These are phyloP conservation scores for Oncorhynchus mykiss DNA, from an alignment of 2,113 vertebrate genomes.

Conservation along the genomic window DNA sequence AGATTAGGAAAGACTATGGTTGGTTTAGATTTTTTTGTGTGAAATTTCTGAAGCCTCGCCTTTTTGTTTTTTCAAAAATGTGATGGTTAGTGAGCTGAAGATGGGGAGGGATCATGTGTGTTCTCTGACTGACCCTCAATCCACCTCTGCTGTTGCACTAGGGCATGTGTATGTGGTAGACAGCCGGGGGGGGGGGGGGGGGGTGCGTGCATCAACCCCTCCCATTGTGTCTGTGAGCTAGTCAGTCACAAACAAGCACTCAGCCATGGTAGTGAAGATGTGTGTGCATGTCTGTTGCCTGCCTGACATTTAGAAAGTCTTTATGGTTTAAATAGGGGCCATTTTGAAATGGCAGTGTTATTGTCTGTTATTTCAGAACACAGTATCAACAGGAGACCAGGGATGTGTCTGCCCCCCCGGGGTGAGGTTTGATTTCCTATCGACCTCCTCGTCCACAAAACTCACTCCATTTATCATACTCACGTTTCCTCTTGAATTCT, in stretches of 20 bases:
- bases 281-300: neutral
- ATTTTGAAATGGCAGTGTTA: neutral
- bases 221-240: neutral
- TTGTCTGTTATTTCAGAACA: constrained; percentile 5
- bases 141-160: too few species aligned
- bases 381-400: neutral
- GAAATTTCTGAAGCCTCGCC: neutral
- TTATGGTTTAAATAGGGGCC: neutral
- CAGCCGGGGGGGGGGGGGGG: neutral
- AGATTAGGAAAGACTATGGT: neutral
- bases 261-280: too few species aligned
- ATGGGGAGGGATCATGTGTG: neutral
- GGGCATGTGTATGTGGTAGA: neutral
- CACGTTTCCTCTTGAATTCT: neutral
- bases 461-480: neutral
- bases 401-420: neutral
- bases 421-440: neutral
- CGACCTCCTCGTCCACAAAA: neutral
- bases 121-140: neutral
- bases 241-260: neutral
- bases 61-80: neutral
- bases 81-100: neutral
- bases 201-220: neutral
- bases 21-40: neutral
- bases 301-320: constrained; percentile 1